A percentile compares a stretch with the other conserved stretches of the same genome.
Conservation (phyloP, 2,113 vertebrate species). For the Takifugu flavidus region DNA sequence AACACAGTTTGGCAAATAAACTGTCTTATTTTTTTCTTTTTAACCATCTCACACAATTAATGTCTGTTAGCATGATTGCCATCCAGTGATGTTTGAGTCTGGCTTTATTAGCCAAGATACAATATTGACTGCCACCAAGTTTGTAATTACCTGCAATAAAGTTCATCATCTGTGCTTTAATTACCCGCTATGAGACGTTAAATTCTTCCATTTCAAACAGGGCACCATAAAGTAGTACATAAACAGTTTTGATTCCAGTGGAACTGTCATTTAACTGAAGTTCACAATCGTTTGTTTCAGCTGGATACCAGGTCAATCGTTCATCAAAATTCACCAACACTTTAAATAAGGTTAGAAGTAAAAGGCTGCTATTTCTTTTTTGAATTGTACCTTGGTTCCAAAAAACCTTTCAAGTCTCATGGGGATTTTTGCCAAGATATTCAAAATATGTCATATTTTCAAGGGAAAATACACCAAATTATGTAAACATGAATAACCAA, state of each 20-base stretch:
- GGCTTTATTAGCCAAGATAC: background rate
- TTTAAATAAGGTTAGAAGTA: background rate
- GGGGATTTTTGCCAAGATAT: no score
- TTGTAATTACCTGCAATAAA: constrained; percentile 2
- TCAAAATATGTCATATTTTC: no score
- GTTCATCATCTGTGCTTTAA: background rate
- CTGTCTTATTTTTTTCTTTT: no score
- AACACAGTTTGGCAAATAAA: no score
- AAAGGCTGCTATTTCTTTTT: no score
- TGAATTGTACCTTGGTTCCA: no score
- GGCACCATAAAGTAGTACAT: background rate
- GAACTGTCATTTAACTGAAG: background rate
- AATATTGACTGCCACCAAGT: background rate
- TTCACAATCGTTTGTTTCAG: background rate
- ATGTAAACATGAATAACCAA: no score
- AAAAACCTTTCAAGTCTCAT: no score
- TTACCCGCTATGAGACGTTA: background rate
- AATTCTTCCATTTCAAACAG: background rate
- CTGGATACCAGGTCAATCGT: background rate
- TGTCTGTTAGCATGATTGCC: background rate
- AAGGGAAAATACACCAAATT: no score
- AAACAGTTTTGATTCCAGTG: background rate
- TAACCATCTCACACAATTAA: background rate
- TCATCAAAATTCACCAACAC: background rate
- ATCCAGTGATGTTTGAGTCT: background rate